Evolutionary conservation across 2,888 invertebrate species (phyloP).

Genomic region (Lordiphosa fenestrarum): DNA sequence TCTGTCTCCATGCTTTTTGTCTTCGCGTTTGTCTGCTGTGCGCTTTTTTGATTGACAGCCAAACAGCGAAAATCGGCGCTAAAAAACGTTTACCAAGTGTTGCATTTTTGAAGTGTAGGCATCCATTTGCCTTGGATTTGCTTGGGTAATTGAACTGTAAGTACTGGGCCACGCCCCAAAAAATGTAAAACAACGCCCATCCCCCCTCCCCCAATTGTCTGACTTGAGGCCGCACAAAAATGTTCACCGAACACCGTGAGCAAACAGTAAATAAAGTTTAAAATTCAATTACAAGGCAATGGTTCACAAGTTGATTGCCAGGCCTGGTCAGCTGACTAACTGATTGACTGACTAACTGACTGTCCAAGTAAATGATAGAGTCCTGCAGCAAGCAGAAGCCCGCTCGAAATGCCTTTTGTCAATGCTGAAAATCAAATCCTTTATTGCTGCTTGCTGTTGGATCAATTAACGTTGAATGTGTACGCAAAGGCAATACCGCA

Average conservation of each 20-base stretch:
- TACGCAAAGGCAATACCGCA: constrained; percentile 69
- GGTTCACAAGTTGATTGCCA: constrained; percentile 65
- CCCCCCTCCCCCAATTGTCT: constrained; percentile 40
- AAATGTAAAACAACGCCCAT: constrained; percentile 2
- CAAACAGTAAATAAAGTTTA: constrained; percentile 73
- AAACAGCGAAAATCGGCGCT: constrained; percentile 52
- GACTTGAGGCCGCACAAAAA: constrained; percentile 33
- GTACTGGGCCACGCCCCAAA: constrained; percentile 19
- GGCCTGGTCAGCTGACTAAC: constrained; percentile 12
- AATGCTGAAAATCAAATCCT: constrained; percentile 72
- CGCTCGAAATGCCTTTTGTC: constrained; percentile 60
- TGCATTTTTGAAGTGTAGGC: constrained; percentile 46
- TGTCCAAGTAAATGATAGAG: constrained; percentile 35
- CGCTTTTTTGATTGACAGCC: constrained; percentile 64
- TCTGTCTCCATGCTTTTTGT: background rate
- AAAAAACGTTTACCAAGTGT: constrained; percentile 44
- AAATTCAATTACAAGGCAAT: constrained; percentile 73
- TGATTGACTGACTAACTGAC: constrained; percentile 20
- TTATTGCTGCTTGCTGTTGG: constrained; percentile 73
- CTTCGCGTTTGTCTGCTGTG: constrained; percentile 48
- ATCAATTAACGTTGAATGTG: constrained; percentile 74
- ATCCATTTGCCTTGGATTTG: constrained; percentile 15
- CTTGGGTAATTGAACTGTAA: constrained; percentile 67
- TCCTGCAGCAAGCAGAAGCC: constrained; percentile 11
- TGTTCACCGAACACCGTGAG: constrained; percentile 10